Conservation (phyloP, 1,140 invertebrate genomes). For the Lepidostoma basale region DNA sequence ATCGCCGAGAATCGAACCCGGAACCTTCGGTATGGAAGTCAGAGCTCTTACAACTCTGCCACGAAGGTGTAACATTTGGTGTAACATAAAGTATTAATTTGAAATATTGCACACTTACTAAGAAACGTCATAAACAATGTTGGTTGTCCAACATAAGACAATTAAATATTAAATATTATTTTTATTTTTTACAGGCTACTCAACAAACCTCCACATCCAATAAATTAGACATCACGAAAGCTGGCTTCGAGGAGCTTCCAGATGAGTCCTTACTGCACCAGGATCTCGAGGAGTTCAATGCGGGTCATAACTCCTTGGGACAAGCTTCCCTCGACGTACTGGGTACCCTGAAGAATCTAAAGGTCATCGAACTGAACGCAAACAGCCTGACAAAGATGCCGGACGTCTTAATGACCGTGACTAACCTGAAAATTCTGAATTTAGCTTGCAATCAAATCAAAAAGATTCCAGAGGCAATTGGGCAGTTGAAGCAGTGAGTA, state of each 20-base stretch:
- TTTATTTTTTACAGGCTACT: slow-evolving; percentile 51
- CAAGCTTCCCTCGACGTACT: slow-evolving; percentile 41
- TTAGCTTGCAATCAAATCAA: slow-evolving; percentile 72
- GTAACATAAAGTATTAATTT: too few species aligned
- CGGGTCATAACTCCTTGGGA: slow-evolving; percentile 55
- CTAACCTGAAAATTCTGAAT: slow-evolving; percentile 67
- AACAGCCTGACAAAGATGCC: slow-evolving; percentile 67
- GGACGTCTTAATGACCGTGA: slow-evolving; percentile 63
- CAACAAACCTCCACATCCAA: slow-evolving; percentile 52
- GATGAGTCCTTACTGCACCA: slow-evolving; percentile 44
- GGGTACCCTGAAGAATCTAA: slow-evolving; percentile 59
- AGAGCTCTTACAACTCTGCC: too few species aligned
- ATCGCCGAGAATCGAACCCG: too few species aligned
- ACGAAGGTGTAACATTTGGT: too few species aligned
- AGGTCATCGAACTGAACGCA: slow-evolving; percentile 63
- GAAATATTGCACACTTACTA: too few species aligned
- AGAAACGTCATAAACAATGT: too few species aligned
- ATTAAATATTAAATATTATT: not conserved
- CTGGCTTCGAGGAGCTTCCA: slow-evolving; percentile 53
- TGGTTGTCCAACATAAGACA: too few species aligned
- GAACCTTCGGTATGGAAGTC: too few species aligned
- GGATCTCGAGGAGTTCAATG: slow-evolving; percentile 53
- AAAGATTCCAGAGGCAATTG: slow-evolving; percentile 67
- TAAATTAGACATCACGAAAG: slow-evolving; percentile 57
- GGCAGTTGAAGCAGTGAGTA: slow-evolving; percentile 69